Base-by-base conservation (phyloP, 1,140 invertebrate genomes). In the Heliconius melpomene region DNA sequence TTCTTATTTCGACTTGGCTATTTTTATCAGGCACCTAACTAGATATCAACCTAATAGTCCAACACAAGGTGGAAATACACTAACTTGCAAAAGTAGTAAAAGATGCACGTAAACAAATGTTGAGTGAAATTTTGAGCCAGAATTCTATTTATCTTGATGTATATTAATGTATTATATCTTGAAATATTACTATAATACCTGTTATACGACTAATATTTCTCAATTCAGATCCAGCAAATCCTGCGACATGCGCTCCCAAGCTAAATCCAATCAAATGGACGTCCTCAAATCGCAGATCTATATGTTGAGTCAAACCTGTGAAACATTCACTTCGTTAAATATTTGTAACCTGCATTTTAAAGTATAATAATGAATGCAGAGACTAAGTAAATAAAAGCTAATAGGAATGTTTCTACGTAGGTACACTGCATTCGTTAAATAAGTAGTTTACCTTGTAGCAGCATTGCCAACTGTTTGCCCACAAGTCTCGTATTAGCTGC, bases 181-280 rank as follows among this genome's bases (percentile, higher is more conserved):
- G 50, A 52, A 18, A 52, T 20, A 52, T 52, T 20, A 20, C 50
- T 52, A 20, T 52, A 52, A 20, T 88, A 97, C 97, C 97, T 79
- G 98, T 98, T 75, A 99, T 99, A 82, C 98, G 95, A 78, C 97
- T 97, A 29, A 98, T 95, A 84, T 98, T 98, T 71, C 96, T 96
- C 5, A 99, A 90, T 87, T 98, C 97, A 2, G 98, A 96, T 1
- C 98, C 98, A 0, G 98, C 98, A 87, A 99, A 99, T 0, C 98
- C 98, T 0, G 98, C 98, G 0, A 98, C 98, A 88, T 99, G 98
- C 0, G 98, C 98, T 0, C 98, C 98, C 75, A 98, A 91, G 87
- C 97, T 97, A 90, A 99, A 99, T 1, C 98, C 98, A 84, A 99
- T 98, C 36, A 99, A 89, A 88, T 99, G 98, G 40, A 98, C 96